Evolutionary conservation across 2,888 invertebrate species (phyloP), one percentile per base, ranked within the genome.

Genomic region (Napeogenes sylphis): DNA sequence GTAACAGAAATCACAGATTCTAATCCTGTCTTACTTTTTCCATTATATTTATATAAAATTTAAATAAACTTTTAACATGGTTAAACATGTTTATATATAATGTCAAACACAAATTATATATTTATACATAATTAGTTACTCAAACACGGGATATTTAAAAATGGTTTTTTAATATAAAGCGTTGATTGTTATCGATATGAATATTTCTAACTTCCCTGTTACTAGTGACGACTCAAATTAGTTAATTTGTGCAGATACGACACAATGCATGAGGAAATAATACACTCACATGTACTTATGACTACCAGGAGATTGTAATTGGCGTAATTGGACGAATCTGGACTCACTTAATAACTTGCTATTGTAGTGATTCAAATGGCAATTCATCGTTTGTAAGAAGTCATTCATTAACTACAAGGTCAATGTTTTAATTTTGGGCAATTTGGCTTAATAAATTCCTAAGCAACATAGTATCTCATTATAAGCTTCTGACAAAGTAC

Each of bases 241-340:
- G 87, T 89, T 88, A 90, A 90, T 89, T 87, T 87, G 89, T 88
- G 84, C 87, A 85, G 82, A 87, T 83, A 84, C 85, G 80, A 77
- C 84, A 89, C 88, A 90, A 87, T 89, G 85, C 83, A 83, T 79
- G 84, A 88, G 88, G 87, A 90, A 86, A 88, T 87, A 87, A 88
- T 85, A 84, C 77, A 83, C 79, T 77, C 75, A 75, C 77, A 78
- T 75, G 73, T 80, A 80, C 80, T 80, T 78, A 79, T 77, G 79
- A 77, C 79, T 82, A 83, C 85, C 84, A 83, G 86, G 85, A 83
- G 84, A 85, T 84, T 85, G 87, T 90, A 90, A 90, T 90, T 90
- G 89, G 84, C 83, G 85, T 90, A 90, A 90, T 90, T 90, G 89
- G 81, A 81, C 84, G 85, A 90, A 90, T 89, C 90, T 90, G 88